Evolutionary conservation across 92 coral and sea anemone genomes (phyloP).

Genomic region (Nematostella vectensis): DNA sequence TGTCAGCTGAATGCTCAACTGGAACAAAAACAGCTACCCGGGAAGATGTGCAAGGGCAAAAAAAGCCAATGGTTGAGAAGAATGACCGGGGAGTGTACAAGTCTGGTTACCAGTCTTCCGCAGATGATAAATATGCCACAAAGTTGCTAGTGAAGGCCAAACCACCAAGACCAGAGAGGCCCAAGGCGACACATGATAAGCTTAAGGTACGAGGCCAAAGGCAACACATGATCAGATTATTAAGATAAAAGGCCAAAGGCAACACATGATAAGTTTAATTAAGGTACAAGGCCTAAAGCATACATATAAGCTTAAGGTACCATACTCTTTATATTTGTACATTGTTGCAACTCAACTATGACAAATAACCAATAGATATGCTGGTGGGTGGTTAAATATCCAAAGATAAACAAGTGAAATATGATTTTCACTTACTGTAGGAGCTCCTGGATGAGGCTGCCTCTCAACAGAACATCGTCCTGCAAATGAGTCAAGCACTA

Average conservation of each 20-base stretch:
- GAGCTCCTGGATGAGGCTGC: slow-evolving; percentile 91
- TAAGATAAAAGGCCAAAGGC: too few relatives aligned
- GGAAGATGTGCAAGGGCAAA: too few relatives aligned
- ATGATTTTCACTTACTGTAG: slow-evolving; percentile 1
- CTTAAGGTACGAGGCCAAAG: slow-evolving; percentile 46
- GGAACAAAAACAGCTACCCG: slow-evolving; percentile 6
- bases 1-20: slow-evolving; percentile 5
- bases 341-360: not conserved
- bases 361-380: not conserved
- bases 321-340: too few relatives aligned
- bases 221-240: too few relatives aligned
- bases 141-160: slow-evolving; percentile 28
- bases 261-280: too few relatives aligned
- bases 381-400: too few relatives aligned
- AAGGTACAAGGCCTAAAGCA: too few relatives aligned
- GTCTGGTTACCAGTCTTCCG: slow-evolving; percentile 67
- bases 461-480: slow-evolving; percentile 86
- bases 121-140: slow-evolving; percentile 86
- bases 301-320: too few relatives aligned
- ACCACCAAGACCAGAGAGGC: slow-evolving; percentile 40
- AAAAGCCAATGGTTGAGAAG: too few relatives aligned
- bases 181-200: slow-evolving; percentile 39
- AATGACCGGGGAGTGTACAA: slow-evolving; percentile 45
- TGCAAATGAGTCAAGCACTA: slow-evolving; percentile 85
- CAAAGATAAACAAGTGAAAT: too few relatives aligned